Evolutionary conservation across 1,140 invertebrate genomes (phyloP).

Genomic region (Yoshiicerus persimilis): DNA sequence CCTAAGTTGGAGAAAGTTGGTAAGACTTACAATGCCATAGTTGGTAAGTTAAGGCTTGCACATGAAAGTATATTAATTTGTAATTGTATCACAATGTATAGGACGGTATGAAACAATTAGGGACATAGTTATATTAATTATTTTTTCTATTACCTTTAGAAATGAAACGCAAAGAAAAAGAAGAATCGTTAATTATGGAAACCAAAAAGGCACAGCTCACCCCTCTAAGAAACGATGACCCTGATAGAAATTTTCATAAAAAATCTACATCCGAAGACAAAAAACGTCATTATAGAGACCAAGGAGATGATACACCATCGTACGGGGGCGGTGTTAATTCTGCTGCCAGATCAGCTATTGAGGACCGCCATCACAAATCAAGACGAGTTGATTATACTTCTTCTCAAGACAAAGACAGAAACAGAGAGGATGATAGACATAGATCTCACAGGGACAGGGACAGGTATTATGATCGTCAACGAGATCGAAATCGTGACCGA

Average conservation of each 20-base stretch:
- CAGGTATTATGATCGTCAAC: slow-evolving; percentile 27
- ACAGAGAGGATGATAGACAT: slow-evolving; percentile 49
- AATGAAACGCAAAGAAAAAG: slow-evolving; percentile 67
- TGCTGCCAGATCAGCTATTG: slow-evolving; percentile 49
- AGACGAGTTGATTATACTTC: slow-evolving; percentile 41
- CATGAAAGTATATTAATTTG: too few species aligned
- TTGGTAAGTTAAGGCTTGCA: too few species aligned
- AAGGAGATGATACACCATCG: slow-evolving; percentile 50
- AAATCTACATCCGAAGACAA: slow-evolving; percentile 56
- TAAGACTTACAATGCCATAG: too few species aligned
- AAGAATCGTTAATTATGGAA: slow-evolving; percentile 58
- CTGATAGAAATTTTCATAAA: slow-evolving; percentile 26
- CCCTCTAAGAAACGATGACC: slow-evolving; percentile 53
- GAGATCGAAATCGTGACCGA: slow-evolving; percentile 51
- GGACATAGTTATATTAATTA: too few species aligned
- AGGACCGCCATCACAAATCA: slow-evolving; percentile 48
- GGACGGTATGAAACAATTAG: too few species aligned
- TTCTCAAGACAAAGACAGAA: slow-evolving; percentile 51
- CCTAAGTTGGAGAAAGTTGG: too few species aligned
- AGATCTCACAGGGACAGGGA: slow-evolving; percentile 21
- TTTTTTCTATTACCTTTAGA: too few species aligned
- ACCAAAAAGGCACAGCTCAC: slow-evolving; percentile 56
- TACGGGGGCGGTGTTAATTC: slow-evolving; percentile 44
- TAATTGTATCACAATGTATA: too few species aligned
- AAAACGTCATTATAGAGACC: slow-evolving; percentile 61